Conservation (phyloP, 2,113 vertebrate genomes). For the Rana temporaria region DNA sequence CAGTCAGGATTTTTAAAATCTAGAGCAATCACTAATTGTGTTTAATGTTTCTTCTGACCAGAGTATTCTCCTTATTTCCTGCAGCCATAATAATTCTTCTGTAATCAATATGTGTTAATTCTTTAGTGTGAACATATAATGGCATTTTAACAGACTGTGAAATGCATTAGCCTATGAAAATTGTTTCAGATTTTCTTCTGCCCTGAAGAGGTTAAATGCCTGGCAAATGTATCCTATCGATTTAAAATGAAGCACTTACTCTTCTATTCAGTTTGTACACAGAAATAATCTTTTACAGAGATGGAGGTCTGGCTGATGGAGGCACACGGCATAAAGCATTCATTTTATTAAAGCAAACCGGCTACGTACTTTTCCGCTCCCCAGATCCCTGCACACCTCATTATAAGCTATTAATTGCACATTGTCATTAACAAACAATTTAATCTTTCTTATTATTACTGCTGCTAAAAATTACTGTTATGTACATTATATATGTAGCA, state of each 20-base stretch:
- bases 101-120: constrained; percentile 23
- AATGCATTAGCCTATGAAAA: neutral
- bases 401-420: too few relatives aligned
- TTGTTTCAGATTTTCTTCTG: neutral
- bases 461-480: too few relatives aligned
- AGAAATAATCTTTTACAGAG: neutral
- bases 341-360: neutral
- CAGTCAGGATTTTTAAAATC: neutral
- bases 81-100: neutral
- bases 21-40: neutral
- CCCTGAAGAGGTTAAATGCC: constrained; percentile 30
- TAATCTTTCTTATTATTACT: too few relatives aligned
- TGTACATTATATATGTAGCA: too few relatives aligned
- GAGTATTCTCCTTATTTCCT: neutral
- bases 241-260: constrained; percentile 2
- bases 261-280: constrained; percentile 25
- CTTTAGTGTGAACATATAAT: constrained; percentile 14
- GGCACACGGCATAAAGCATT: constrained; percentile 16
- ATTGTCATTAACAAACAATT: too few relatives aligned
- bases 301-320: neutral
- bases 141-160: constrained; percentile 7
- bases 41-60: neutral
- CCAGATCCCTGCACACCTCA: neutral
- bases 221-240: constrained; percentile 4
- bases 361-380: neutral